A percentile compares a stretch with the other conserved stretches of the same genome.
These are phyloP conservation scores for Bradysia coprophila DNA, from an alignment of 1,140 invertebrate genomes.

Conservation along the genomic window DNA sequence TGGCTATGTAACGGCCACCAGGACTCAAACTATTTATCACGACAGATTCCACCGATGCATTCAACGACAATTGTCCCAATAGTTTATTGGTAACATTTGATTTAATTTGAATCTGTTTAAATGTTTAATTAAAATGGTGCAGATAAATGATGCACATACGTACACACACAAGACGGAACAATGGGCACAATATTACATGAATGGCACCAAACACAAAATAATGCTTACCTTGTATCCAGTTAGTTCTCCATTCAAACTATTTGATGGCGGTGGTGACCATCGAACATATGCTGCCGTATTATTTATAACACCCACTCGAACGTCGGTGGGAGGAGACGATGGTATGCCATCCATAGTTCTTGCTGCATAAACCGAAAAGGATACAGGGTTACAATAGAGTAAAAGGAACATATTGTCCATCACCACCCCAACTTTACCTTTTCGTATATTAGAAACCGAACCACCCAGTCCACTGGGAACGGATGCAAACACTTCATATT, in stretches of 20 bases:
- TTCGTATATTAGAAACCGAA: slow-evolving; percentile 33
- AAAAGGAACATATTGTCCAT: no score
- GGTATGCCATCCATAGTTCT: slow-evolving; percentile 40
- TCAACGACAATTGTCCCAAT: slow-evolving; percentile 41
- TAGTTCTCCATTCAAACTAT: slow-evolving; percentile 57
- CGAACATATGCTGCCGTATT: slow-evolving; percentile 51
- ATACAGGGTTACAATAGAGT: no score
- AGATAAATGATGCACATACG: no score
- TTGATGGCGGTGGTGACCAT: slow-evolving; percentile 54
- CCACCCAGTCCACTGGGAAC: slow-evolving; percentile 46
- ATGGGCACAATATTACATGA: background rate
- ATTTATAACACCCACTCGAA: slow-evolving; percentile 58
- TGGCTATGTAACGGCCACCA: slow-evolving; percentile 38
- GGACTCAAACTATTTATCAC: slow-evolving; percentile 38
- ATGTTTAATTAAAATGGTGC: background rate
- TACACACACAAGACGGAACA: no score
- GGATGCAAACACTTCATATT: slow-evolving; percentile 62
- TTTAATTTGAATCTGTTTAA: slow-evolving; percentile 41
- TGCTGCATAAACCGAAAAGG: no score
- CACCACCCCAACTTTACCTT: background rate
- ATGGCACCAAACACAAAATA: background rate
- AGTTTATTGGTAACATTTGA: slow-evolving; percentile 36
- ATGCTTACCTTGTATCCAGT: slow-evolving; percentile 53
- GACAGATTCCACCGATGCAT: slow-evolving; percentile 38
- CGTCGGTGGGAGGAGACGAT: slow-evolving; percentile 49